A percentile compares a stretch with the other conserved stretches of the same genome.
Conservation (phyloP, 2,797 vertebrate genomes). For the Oryzias dopingdopingensis region DNA sequence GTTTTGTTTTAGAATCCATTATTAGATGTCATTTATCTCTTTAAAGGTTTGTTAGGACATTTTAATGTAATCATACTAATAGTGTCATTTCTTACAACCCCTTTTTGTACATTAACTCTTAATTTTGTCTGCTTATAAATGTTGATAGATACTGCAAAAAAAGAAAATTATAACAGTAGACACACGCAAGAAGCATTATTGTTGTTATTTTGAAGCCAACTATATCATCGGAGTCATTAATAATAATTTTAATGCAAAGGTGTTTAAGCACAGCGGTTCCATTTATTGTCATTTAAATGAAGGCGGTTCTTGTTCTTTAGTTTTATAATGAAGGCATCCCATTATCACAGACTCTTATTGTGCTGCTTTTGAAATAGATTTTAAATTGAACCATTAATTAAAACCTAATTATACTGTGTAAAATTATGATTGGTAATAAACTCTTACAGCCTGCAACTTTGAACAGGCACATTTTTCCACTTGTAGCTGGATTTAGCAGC, state of each 20-base stretch:
- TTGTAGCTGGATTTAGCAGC: constrained; percentile 15
- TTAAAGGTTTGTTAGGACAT: background rate
- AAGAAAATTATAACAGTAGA: no score
- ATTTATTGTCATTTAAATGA: constrained; percentile 52
- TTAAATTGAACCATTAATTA: constrained; percentile 40
- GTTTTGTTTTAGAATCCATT: background rate
- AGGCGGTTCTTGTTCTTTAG: constrained; percentile 16
- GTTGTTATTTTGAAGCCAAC: no score
- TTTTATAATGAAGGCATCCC: constrained; percentile 36
- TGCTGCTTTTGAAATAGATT: constrained; percentile 44
- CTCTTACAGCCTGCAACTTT: constrained; percentile 26
- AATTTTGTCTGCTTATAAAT: no score
- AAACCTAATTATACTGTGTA: constrained; percentile 20
- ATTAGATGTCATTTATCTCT: background rate
- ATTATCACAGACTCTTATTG: constrained; percentile 43
- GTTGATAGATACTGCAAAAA: no score
- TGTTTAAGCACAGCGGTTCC: constrained; percentile 36
- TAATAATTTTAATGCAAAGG: constrained; percentile 18
- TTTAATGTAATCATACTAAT: background rate
- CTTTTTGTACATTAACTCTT: no score
- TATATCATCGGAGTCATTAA: background rate
- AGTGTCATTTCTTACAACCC: no score
- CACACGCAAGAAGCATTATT: no score
- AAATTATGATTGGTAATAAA: constrained; percentile 11
- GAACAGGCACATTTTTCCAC: constrained; percentile 18